phyloP scores from a whole-genome alignment of 2,797 vertebrate genomes.

The Emys orbicularis region DNA sequence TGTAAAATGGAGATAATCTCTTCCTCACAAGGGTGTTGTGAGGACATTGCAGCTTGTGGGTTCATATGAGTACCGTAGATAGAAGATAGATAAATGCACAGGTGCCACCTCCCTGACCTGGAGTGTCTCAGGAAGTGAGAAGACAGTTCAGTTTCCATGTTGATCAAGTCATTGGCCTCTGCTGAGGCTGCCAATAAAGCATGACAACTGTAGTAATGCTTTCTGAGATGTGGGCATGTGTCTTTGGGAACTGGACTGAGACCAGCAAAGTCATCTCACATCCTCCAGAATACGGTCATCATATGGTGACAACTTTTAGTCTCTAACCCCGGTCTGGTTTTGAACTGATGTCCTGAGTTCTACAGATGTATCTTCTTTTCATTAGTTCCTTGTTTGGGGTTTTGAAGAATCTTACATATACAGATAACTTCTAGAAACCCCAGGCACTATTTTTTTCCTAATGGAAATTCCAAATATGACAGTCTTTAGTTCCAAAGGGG shows the following conservation, averaged over 20 bases:
- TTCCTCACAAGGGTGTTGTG: not conserved
- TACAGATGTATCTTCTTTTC: not conserved
- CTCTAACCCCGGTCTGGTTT: slow-evolving; percentile 2
- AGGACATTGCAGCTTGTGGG: not conserved
- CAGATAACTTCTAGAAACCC: not conserved
- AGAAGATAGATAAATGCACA: not conserved
- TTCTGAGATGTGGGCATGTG: not conserved
- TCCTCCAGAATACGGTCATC: not conserved
- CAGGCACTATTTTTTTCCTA: not conserved
- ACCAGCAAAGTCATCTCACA: not conserved
- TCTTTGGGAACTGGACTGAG: not conserved
- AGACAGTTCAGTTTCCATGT: not conserved
- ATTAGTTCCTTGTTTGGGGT: not conserved
- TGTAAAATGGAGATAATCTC: not conserved
- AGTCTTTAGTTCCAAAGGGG: not conserved
- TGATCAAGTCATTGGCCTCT: accelerated
- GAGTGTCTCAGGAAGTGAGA: not conserved
- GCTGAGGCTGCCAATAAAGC: accelerated
- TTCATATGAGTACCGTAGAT: not conserved
- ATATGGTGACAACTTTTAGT: not conserved
- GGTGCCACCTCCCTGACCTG: accelerated
- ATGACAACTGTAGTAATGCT: not conserved
- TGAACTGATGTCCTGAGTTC: not conserved
- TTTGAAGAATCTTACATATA: not conserved
- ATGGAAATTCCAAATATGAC: not conserved